Evolutionary conservation across 2,888 invertebrate genomes (phyloP).

Genomic region (Timema podura): DNA sequence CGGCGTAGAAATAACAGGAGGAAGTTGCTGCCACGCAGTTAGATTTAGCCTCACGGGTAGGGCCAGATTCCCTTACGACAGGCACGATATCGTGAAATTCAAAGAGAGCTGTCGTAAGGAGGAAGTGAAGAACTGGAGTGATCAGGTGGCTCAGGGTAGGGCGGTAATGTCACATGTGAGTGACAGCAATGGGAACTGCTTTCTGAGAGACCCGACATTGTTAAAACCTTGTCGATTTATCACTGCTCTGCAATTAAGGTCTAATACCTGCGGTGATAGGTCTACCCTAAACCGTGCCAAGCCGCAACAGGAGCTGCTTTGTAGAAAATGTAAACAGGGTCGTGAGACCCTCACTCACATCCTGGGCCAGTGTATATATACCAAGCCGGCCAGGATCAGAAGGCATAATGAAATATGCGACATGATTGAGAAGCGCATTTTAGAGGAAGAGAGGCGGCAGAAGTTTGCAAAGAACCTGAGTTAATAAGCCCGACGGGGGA

Average conservation of each 20-base stretch:
- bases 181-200: constrained; percentile 34
- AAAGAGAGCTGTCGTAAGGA: background rate
- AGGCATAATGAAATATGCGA: constrained; percentile 24
- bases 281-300: background rate
- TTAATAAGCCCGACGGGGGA: constrained; percentile 24
- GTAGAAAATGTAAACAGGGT: constrained; percentile 36
- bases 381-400: constrained; percentile 16
- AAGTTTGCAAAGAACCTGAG: background rate
- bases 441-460: background rate
- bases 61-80: background rate
- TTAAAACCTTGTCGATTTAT: too few relatives aligned
- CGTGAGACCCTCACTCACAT: constrained; percentile 40
- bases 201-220: constrained; percentile 31
- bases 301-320: constrained; percentile 23
- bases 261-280: constrained; percentile 35
- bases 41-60: background rate
- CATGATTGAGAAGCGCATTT: background rate
- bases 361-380: constrained; percentile 32
- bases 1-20: too few relatives aligned
- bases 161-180: constrained; percentile 21
- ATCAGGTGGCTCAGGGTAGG: background rate
- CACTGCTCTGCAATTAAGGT: constrained; percentile 38
- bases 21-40: background rate
- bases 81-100: background rate
- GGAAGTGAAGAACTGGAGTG: background rate